Conservation (phyloP, 2,888 invertebrate genomes). For the Lobophora halterata region DNA sequence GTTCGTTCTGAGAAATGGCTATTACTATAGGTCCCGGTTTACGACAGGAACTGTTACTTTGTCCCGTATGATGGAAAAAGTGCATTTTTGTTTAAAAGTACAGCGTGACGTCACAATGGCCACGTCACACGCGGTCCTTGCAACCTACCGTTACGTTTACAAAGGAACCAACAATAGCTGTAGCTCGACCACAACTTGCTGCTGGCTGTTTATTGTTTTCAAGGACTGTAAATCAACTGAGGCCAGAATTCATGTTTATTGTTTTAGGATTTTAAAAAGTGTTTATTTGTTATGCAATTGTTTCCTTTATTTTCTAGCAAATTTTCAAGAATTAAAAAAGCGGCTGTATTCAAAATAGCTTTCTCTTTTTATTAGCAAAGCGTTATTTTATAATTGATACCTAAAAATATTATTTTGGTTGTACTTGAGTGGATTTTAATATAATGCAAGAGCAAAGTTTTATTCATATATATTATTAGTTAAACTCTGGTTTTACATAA, state of each 20-base stretch:
- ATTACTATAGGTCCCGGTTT: slow-evolving; percentile 70
- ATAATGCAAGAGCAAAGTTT: too few species aligned
- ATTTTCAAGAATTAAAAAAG: not conserved
- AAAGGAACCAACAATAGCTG: slow-evolving; percentile 64
- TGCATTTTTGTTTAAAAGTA: slow-evolving; percentile 67
- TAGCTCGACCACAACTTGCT: slow-evolving; percentile 68
- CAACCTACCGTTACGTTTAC: slow-evolving; percentile 60
- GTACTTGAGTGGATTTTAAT: too few species aligned
- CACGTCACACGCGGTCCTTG: slow-evolving; percentile 46
- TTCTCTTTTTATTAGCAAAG: too few species aligned
- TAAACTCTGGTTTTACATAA: too few species aligned
- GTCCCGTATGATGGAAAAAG: slow-evolving; percentile 64
- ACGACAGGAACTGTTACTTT: slow-evolving; percentile 71
- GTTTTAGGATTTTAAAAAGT: slow-evolving; percentile 4
- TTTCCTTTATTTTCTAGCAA: not conserved
- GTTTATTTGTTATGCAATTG: slow-evolving; percentile 19
- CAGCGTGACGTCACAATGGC: slow-evolving; percentile 68
- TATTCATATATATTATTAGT: too few species aligned
- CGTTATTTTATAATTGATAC: too few species aligned
- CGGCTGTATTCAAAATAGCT: too few species aligned
- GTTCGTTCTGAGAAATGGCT: slow-evolving; percentile 63
- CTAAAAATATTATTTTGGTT: too few species aligned
- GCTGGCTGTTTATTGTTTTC: slow-evolving; percentile 54
- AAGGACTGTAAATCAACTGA: slow-evolving; percentile 52
- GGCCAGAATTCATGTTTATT: slow-evolving; percentile 3